Conservation (phyloP, 2,888 invertebrate genomes). For the Sturmia bella region DNA sequence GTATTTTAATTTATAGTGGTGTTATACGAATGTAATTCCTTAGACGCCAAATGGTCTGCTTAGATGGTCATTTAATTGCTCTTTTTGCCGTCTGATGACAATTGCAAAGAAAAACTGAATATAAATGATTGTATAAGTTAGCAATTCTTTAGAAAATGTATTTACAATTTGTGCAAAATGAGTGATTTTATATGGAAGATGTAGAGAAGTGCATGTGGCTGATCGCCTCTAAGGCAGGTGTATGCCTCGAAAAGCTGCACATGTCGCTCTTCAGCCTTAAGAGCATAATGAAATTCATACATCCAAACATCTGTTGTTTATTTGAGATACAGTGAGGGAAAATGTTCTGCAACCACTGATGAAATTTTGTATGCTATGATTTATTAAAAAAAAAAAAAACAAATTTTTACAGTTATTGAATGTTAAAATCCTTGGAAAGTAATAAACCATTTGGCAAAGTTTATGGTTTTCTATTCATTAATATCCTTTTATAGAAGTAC, state of each 20-base stretch:
- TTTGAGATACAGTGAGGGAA: conserved; percentile 25
- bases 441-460: too few relatives aligned
- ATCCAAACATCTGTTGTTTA: not conserved
- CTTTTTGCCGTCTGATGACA: conserved; percentile 30
- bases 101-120: conserved; percentile 21
- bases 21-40: conserved; percentile 28
- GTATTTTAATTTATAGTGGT: conserved; percentile 19
- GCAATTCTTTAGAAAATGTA: conserved; percentile 57
- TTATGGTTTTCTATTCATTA: too few relatives aligned
- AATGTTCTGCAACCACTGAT: not conserved
- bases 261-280: conserved; percentile 58
- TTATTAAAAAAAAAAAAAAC: too few relatives aligned
- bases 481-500: too few relatives aligned
- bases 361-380: too few relatives aligned
- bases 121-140: conserved; percentile 58
- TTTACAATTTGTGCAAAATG: conserved; percentile 25
- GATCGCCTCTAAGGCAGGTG: conserved; percentile 53
- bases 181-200: not conserved
- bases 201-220: conserved; percentile 34
- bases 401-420: too few relatives aligned
- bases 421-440: too few relatives aligned
- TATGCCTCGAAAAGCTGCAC: conserved; percentile 36
- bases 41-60: conserved; percentile 67
- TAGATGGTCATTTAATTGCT: conserved; percentile 66
- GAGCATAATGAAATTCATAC: conserved; percentile 26